phyloP scores from a whole-genome alignment of 1,140 invertebrate genomes.

The Micrasema minimum region DNA sequence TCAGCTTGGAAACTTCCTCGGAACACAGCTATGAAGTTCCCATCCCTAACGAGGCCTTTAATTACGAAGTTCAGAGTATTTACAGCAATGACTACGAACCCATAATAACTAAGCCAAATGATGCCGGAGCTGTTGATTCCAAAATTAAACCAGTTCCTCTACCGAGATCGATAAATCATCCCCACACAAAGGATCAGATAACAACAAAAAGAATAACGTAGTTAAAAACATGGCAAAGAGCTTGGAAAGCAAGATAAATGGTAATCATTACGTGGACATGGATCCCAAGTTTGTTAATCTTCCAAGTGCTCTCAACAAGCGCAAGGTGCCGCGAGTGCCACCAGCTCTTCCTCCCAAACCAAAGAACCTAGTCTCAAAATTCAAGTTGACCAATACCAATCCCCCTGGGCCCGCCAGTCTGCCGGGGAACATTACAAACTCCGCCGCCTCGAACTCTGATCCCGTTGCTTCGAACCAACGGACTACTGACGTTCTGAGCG shows the following conservation, averaged over 20 bases:
- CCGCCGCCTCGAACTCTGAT: conserved; percentile 68
- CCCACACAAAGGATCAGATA: conserved; percentile 41
- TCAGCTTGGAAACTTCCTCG: conserved; percentile 66
- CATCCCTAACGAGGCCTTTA: conserved; percentile 64
- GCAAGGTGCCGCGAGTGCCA: conserved; percentile 71
- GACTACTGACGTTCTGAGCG: conserved; percentile 69
- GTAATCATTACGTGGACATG: conserved; percentile 61
- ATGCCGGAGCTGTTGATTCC: conserved; percentile 48
- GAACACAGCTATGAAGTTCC: conserved; percentile 67
- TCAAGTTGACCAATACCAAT: conserved; percentile 60
- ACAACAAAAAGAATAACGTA: conserved; percentile 62
- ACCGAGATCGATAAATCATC: conserved; percentile 54
- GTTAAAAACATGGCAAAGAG: conserved; percentile 70
- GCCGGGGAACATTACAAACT: conserved; percentile 4
- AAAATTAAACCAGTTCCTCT: conserved; percentile 56
- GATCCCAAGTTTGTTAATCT: conserved; percentile 59
- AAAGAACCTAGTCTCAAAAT: conserved; percentile 72
- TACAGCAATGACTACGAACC: conserved; percentile 74
- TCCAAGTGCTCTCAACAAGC: conserved; percentile 64
- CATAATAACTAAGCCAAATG: conserved; percentile 67
- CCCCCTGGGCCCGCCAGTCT: background rate
- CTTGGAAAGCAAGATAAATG: conserved; percentile 67
- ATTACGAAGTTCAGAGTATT: conserved; percentile 72
- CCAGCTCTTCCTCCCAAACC: conserved; percentile 78
- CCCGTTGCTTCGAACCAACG: conserved; percentile 72